phyloP scores from a whole-genome alignment of 2,797 vertebrate species.

The Amazonetta brasiliensis region DNA sequence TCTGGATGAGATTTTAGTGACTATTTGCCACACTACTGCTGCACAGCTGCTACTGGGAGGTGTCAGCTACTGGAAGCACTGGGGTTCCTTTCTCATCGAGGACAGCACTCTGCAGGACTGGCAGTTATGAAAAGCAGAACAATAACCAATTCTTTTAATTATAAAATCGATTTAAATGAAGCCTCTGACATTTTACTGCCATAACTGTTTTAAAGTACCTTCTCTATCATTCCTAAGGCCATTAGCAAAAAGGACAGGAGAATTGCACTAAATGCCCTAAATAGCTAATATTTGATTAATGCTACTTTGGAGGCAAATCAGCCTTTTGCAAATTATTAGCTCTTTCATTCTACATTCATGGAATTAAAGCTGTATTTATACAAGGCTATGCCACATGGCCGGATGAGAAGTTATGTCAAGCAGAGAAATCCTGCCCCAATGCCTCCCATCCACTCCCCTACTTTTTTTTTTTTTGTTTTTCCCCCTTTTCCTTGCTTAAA shows the following conservation, averaged over 20 bases:
- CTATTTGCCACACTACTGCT: not conserved
- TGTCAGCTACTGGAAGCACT: not conserved
- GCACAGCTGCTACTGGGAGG: not conserved
- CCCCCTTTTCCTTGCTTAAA: not conserved
- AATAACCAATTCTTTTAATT: not conserved
- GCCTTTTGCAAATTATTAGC: not conserved
- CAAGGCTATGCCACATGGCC: not conserved
- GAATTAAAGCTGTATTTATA: not conserved
- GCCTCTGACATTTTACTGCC: not conserved
- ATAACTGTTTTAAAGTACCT: not conserved
- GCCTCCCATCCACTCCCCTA: fast-evolving
- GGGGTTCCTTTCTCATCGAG: not conserved
- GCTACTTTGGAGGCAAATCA: not conserved
- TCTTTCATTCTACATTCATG: not conserved
- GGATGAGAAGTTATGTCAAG: not conserved
- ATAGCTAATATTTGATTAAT: not conserved
- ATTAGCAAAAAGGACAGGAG: not conserved
- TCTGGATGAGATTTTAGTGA: not conserved
- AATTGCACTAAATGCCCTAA: not conserved
- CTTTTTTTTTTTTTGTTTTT: too few relatives aligned
- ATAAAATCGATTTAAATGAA: not conserved
- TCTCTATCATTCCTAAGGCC: not conserved
- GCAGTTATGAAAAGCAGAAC: not conserved
- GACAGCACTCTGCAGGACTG: not conserved
- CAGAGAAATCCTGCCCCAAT: not conserved